Evolutionary conservation across 2,113 vertebrate genomes (phyloP).

Genomic region (Xenus cinereus): DNA sequence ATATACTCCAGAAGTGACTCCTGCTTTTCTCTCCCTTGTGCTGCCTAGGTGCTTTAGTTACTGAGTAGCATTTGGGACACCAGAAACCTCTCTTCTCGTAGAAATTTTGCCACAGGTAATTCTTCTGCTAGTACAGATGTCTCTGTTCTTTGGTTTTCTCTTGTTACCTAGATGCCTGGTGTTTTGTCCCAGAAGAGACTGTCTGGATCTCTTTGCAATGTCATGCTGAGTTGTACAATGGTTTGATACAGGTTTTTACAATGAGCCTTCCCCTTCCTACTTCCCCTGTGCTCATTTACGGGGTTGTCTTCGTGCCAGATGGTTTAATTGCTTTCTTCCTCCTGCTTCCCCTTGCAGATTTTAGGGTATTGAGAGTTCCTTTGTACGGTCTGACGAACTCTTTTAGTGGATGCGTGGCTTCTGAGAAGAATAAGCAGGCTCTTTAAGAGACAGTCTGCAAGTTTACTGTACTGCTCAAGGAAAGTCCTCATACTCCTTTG

Average conservation of each 20-base stretch:
- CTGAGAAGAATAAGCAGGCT: not conserved
- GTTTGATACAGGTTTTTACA: not conserved
- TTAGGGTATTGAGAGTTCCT: not conserved
- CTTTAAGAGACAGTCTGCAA: not conserved
- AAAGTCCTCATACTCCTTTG: not conserved
- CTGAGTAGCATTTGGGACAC: not conserved
- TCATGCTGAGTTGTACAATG: not conserved
- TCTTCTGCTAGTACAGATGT: not conserved
- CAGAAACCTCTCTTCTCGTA: not conserved
- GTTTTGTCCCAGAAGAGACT: not conserved
- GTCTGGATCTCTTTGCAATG: not conserved
- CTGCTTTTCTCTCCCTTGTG: not conserved
- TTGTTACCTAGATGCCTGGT: not conserved
- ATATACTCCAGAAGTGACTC: not conserved
- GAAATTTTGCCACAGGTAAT: not conserved
- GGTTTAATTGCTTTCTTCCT: not conserved
- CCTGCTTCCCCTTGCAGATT: not conserved
- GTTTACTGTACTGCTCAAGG: not conserved
- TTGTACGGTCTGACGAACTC: not conserved
- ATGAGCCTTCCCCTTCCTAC: not conserved
- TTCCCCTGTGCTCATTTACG: not conserved
- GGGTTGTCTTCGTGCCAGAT: not conserved
- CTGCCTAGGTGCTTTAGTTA: not conserved
- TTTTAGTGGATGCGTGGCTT: not conserved
- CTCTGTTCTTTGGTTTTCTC: not conserved